Base-by-base conservation (phyloP, 92 coral and sea anemone species). In the Ricordea florida region DNA sequence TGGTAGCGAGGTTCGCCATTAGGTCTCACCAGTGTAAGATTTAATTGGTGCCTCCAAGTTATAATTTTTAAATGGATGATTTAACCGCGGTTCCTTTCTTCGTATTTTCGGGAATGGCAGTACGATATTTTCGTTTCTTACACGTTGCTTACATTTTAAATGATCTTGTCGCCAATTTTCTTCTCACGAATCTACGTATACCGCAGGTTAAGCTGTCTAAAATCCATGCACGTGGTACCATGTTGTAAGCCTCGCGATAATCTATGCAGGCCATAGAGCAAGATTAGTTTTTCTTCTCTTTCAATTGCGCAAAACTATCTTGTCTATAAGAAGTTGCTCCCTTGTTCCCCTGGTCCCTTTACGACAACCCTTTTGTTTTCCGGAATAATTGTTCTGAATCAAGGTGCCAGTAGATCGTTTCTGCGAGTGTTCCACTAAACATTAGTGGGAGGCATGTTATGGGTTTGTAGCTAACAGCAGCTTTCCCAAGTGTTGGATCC, bases 151-250 rank as follows among this genome's bases (percentile, higher is more conserved):
- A n/a, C n/a, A n/a, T n/a, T n/a, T n/a, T n/a, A n/a, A n/a, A n/a
- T n/a, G n/a, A n/a, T n/a, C n/a, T n/a, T n/a, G n/a, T n/a, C n/a
- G n/a, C n/a, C n/a, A n/a, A n/a, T n/a, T n/a, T n/a, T n/a, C n/a
- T n/a, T n/a, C n/a, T n/a, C n/a, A n/a, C n/a, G n/a, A n/a, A n/a
- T n/a, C n/a, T n/a, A n/a, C n/a, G n/a, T n/a, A n/a, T n/a, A n/a
- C n/a, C n/a, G n/a, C n/a, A n/a, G n/a, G n/a, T 35, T 35, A 79
- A n/a, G 53, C 70, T 38, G 27, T 79, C 59, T 25, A 65, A 20
- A n/a, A 83, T 66, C 83, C 78, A 83, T 27, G 72, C 42, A 52
- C 76, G 79, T 13, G 79, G 78, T 22, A 66, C 84, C 77, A 51
- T 73, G 28, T 74, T 82, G 22, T 53, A 82, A 15, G 82, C 82